phyloP scores from a whole-genome alignment of 2,888 invertebrate genomes.

The Zele albiditarsus region DNA sequence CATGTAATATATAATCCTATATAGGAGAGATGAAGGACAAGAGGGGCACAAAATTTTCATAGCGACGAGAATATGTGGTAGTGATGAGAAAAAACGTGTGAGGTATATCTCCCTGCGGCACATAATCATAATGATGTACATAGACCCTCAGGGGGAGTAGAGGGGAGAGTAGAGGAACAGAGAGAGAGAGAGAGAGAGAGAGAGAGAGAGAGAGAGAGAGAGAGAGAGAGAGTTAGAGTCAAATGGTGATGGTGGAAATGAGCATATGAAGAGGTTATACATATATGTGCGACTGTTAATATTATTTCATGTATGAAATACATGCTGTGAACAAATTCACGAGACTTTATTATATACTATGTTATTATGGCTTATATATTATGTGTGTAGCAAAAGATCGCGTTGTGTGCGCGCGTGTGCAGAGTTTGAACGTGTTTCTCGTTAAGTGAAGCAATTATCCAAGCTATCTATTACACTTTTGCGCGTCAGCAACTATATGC shows the following conservation, averaged over 20 bases:
- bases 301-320: background rate
- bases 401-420: slow-evolving; percentile 16
- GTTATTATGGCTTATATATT: background rate
- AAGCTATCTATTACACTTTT: slow-evolving; percentile 70
- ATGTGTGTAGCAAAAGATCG: background rate
- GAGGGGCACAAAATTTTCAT: background rate
- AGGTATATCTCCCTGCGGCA: background rate
- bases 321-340: background rate
- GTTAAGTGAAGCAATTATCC: slow-evolving; percentile 72
- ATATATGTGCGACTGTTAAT: background rate
- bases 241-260: background rate
- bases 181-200: background rate
- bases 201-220: background rate
- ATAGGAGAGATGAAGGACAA: background rate
- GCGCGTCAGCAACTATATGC: slow-evolving; percentile 64
- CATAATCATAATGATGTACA: background rate
- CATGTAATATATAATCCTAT: slow-evolving; percentile 8
- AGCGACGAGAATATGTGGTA: background rate
- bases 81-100: background rate
- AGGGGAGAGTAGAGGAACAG: too few relatives aligned
- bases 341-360: slow-evolving; percentile 1
- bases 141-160: background rate
- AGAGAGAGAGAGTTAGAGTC: background rate
- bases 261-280: background rate
- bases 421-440: slow-evolving; percentile 66